Base-by-base conservation (phyloP, 1,140 invertebrate species). In the Helicoverpa zea region DNA sequence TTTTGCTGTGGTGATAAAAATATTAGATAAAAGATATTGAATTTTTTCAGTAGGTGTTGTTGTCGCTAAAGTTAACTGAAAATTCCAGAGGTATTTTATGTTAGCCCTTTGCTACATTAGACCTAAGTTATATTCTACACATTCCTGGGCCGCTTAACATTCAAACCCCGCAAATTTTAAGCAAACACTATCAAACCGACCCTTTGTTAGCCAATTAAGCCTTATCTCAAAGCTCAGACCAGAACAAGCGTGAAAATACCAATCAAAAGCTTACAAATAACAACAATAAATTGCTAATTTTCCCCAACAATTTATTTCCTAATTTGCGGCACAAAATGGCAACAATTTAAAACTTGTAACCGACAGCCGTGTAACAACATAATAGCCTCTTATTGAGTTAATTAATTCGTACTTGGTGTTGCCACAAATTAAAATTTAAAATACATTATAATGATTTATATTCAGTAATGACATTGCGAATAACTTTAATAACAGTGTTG, bases 361-460 rank as follows among this genome's bases (percentile, higher is more conserved):
- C 49, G 18, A 70, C 49, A 70, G 7, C 49, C 66, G 49, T 70
- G 23, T 52, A 49, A 70, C 66, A 54, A 70, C 4, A 29, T 52
- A 52, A 70, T 70, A 70, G 18, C 13, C 49, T 70, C 16, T 18
- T 30, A 70, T 18, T 52, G 52, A 70, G 11, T 52, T 66, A 77
- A 77, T 77, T 66, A 64, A 76, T 75, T 64, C 74, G 29, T 66
- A 30, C 49, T 70, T 9, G 49, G 66, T 54, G 29, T 14, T 70
- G 66, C 23, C 23, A 66, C 75, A 77, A 77, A 77, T 77, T 77
- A 77, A 77, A 77, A 64, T 77, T 77, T 77, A 52, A 77, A 66
- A 77, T 66, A 54, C 61, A 77, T 66, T 66, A 77, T 51, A 18
- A 52, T 77, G 61, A 77, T 77, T 77, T 77, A 77, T 77, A 77